Percentiles rank a stretch among this genome's conserved stretches.
Conservation (phyloP, 2,888 invertebrate species). For the Harmothoe impar region DNA sequence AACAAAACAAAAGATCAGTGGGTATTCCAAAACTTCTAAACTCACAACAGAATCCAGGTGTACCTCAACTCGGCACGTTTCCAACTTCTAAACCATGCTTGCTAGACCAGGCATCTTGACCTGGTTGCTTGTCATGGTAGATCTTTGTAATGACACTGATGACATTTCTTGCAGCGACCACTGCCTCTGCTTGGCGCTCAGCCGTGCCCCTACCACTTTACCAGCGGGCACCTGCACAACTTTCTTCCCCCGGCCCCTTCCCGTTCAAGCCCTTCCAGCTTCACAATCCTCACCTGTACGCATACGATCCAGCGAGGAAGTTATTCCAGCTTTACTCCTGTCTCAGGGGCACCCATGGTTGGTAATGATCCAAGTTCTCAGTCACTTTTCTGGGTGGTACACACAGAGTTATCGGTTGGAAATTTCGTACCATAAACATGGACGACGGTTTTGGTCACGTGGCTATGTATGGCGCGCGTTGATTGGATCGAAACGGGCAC, state of each 20-base stretch:
- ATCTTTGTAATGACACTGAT: too few relatives aligned
- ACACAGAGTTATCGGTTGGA: conserved; percentile 38
- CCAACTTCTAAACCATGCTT: too few relatives aligned
- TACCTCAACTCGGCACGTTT: too few relatives aligned
- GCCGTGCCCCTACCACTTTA: neutral
- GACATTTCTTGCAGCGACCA: too few relatives aligned
- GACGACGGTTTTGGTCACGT: conserved; percentile 65
- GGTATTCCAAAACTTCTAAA: too few relatives aligned
- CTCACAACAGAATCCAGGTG: too few relatives aligned
- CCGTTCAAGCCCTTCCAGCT: neutral
- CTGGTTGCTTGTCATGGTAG: too few relatives aligned
- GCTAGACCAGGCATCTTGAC: too few relatives aligned
- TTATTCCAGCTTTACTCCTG: neutral
- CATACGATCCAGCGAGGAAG: neutral
- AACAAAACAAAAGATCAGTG: too few relatives aligned
- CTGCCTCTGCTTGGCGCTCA: too few relatives aligned
- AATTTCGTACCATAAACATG: conserved; percentile 64
- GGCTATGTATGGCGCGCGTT: neutral
- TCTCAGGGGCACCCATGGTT: neutral
- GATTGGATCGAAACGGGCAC: conserved; percentile 48
- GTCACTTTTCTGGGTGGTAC: neutral
- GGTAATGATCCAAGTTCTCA: conserved; percentile 33
- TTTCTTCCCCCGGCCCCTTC: neutral
- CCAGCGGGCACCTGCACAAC: conserved; percentile 33
- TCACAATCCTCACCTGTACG: conserved; percentile 28